phyloP scores from a whole-genome alignment of 2,888 invertebrate genomes.

The Folsomia manolachei region DNA sequence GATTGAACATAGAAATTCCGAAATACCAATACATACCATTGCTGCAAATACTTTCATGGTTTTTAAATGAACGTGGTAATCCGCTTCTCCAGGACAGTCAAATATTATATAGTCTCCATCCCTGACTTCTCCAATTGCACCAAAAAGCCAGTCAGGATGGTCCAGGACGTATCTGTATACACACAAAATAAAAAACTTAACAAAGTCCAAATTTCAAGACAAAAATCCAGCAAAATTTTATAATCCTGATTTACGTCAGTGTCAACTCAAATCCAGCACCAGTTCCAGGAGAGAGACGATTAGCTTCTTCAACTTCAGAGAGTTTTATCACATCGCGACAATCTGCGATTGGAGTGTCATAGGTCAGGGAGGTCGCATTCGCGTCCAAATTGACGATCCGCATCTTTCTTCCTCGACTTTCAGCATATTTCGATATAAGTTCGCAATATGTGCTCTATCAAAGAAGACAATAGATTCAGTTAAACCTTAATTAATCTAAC shows the following conservation, averaged over 20 bases:
- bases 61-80: constrained; percentile 61
- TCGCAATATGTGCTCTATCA: constrained; percentile 90
- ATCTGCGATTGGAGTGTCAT: constrained; percentile 74
- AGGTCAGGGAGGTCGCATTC: constrained; percentile 92
- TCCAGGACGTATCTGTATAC: constrained; percentile 84
- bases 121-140: constrained; percentile 78
- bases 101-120: constrained; percentile 95
- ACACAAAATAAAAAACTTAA: too few species aligned
- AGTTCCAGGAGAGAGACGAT: constrained; percentile 27
- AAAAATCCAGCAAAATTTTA: too few species aligned
- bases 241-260: constrained; percentile 44
- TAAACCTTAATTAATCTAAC: constrained; percentile 7
- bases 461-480: neutral
- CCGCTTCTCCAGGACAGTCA: constrained; percentile 74
- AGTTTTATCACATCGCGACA: constrained; percentile 85
- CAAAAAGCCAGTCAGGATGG: constrained; percentile 87
- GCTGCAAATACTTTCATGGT: constrained; percentile 58
- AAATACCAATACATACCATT: constrained; percentile 39
- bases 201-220: too few species aligned
- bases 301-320: constrained; percentile 63
- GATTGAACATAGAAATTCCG: neutral
- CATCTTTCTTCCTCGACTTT: constrained; percentile 69
- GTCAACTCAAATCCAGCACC: constrained; percentile 40
- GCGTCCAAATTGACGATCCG: constrained; percentile 95
- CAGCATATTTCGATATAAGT: constrained; percentile 79